Base-by-base conservation (phyloP, 2,797 vertebrate species). In the Sebastes steindachneri region DNA sequence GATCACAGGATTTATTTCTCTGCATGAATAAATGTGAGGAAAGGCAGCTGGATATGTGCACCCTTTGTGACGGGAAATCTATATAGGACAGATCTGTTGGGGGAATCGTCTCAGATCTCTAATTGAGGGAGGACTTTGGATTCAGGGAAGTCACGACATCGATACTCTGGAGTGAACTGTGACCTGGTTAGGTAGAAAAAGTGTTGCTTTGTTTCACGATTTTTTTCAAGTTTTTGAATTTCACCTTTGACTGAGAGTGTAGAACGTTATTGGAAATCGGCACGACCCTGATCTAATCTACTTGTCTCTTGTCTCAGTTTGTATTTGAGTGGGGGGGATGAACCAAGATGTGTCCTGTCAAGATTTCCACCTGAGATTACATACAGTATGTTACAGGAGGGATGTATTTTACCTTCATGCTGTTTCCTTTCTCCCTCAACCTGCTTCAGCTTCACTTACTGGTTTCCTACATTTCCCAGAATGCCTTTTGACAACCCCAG, bases 1-100 rank as follows among this genome's bases (percentile, higher is more conserved):
- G 90, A 95, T 95, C 89, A 92, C 86, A 90, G 92, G 93, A 94
- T 95, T 94, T 94, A 89, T 93, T 93, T 89, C 79, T 88, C 86
- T 76, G 89, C 94, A 93, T 94, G 94, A 92, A 94, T 90, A 90
- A 83, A 91, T 82, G 89, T 90, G 82, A 86, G 77, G 77, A 84
- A 87, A 85, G 86, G 79, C 83, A 78, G 88, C 82, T 83, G 89
- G 89, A 94, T 94, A 85, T 93, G 93, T 87, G 90, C 93, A 89
- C 58, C 82, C 83, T 86, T 84, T 92, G 93, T 94, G 93, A 93
- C 91, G 84, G 74, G 63, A 92, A 94, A 95, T 95, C 89, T 93
- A 93, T 94, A 85, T 86, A 83, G 81, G 93, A 88, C 83, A 88
- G 75, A 89, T 93, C 82, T 92, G 84, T 74, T 79, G 54, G 81